Evolutionary conservation across 2,797 vertebrate species (phyloP), one percentile per base, ranked within the genome.

Genomic region (Poeciliopsis presidionis): DNA sequence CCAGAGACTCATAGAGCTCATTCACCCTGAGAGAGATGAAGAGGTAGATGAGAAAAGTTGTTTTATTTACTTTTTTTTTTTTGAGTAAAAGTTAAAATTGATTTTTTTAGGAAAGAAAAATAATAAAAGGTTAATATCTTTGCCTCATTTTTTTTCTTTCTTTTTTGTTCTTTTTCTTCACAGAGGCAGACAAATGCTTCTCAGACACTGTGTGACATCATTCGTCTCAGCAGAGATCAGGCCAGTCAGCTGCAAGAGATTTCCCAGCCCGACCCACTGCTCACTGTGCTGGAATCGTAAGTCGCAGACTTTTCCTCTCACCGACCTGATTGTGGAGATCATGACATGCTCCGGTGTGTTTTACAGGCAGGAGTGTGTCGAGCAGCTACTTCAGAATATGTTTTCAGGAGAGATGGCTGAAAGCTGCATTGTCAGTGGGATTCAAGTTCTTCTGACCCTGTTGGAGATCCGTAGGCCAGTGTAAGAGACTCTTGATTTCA

Each of bases 221-320:
- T 99, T 84, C 95, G 98, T 84, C 91, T 99, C 87, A 98, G 98
- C 96, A 96, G 98, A 93, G 98, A 99, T 94, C 98, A 99, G 95
- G 96, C 96, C 86, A 95, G 92, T 92, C 98, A 98, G 86, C 95
- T 97, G 70, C 97, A 97, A 83, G 98, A 99, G 78, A 93, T 94
- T n/a, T 92, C 95, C 3, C 97, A 99, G 91, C 95, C 97, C 0
- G 98, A 99, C 80, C 98, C 98, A 0, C 95, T 99, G 90, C 96
- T 99, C 53, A 87, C 95, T 76, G 96, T 95, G 82, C 93, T 99
- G 89, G 98, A 99, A 93, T 98, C 97, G 98, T 99, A 95, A 97
- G 98, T 97, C 74, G 73, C 36, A 55, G 22, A 78, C 2, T 81
- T 13, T 11, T 2, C 7, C 57, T 61, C 67, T 74, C 3, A 55